Evolutionary conservation across 1,140 invertebrate genomes (phyloP).

Genomic region (Contarinia nasturtii): DNA sequence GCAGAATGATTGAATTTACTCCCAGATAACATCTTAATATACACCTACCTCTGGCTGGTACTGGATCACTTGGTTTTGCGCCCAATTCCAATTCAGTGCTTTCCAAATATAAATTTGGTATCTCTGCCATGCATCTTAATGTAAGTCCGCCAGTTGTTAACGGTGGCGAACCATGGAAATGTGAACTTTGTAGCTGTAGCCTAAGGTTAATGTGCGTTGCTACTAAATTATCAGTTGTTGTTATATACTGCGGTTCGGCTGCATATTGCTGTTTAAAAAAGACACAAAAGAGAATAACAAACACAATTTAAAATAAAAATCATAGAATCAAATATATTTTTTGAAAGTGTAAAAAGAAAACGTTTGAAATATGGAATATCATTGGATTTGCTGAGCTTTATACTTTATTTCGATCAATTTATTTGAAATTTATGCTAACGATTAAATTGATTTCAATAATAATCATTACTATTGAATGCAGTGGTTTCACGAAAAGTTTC

Average conservation of each 20-base stretch:
- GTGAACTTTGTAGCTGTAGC: constrained; percentile 20
- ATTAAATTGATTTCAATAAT: too few species aligned
- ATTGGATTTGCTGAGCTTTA: too few species aligned
- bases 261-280: neutral
- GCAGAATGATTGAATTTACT: too few species aligned
- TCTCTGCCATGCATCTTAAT: constrained; percentile 29
- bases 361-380: too few species aligned
- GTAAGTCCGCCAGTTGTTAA: constrained; percentile 21
- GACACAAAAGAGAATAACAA: neutral
- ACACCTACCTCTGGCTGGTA: constrained; percentile 33
- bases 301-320: too few species aligned
- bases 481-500: too few species aligned
- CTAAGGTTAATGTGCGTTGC: constrained; percentile 21
- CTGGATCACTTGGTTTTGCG: constrained; percentile 28
- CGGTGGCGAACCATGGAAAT: constrained; percentile 10
- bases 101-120: constrained; percentile 26
- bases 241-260: constrained; percentile 19
- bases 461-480: too few species aligned
- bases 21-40: too few species aligned
- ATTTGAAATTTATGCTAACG: too few species aligned
- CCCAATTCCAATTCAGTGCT: constrained; percentile 29
- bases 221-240: constrained; percentile 18
- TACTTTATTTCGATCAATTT: too few species aligned
- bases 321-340: too few species aligned
- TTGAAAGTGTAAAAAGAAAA: too few species aligned